These are phyloP conservation scores for Glomeris maerens DNA, from an alignment of 1,140 invertebrate species.

Conservation along the genomic window DNA sequence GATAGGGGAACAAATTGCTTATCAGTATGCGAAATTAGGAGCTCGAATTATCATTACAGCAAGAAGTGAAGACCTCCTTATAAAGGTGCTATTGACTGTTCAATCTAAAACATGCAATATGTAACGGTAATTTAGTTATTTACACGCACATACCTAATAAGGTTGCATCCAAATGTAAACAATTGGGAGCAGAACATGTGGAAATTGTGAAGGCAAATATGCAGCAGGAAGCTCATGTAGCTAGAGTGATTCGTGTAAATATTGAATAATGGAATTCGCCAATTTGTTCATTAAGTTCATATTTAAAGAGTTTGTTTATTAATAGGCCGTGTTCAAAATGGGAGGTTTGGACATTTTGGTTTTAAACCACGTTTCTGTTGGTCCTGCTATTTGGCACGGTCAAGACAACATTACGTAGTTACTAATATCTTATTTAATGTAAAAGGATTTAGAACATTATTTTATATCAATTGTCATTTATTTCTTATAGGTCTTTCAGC, in stretches of 20 bases:
- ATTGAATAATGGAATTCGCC: not conserved
- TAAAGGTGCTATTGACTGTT: too few relatives aligned
- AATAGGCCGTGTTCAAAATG: too few relatives aligned
- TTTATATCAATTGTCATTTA: too few relatives aligned
- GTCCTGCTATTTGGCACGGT: not conserved
- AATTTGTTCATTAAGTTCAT: too few relatives aligned
- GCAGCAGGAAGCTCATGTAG: too few relatives aligned
- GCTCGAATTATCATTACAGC: constrained; percentile 2
- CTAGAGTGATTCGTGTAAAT: not conserved
- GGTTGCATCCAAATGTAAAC: not conserved
- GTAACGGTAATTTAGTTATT: too few relatives aligned
- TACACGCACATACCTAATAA: too few relatives aligned
- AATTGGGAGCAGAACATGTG: not conserved
- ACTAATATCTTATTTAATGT: too few relatives aligned
- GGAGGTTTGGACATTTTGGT: not conserved
- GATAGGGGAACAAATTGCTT: not conserved
- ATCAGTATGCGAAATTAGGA: constrained; percentile 2
- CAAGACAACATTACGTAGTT: too few relatives aligned
- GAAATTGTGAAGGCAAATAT: not conserved
- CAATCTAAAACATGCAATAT: too few relatives aligned
- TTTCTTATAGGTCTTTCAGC: too few relatives aligned
- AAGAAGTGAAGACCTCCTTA: constrained; percentile 6
- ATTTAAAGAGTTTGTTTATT: too few relatives aligned
- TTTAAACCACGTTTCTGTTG: not conserved
- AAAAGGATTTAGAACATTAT: not conserved